phyloP scores from a whole-genome alignment of 2,797 vertebrate genomes.

The Valencia hispanica region DNA sequence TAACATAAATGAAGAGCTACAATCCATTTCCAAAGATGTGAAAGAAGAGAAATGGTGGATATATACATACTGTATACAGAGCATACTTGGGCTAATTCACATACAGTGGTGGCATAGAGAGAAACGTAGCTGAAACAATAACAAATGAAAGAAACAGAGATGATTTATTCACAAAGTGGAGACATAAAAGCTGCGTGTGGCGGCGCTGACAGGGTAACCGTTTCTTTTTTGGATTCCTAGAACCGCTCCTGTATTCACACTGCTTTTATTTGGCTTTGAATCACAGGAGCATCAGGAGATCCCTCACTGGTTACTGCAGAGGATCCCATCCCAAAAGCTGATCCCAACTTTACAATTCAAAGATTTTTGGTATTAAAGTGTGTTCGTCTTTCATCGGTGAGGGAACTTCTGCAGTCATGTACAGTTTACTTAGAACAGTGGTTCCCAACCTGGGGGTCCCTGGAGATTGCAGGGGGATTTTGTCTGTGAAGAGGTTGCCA shows the following conservation, averaged over 20 bases:
- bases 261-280: slow-evolving; percentile 91
- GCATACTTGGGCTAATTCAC: slow-evolving; percentile 91
- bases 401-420: slow-evolving; percentile 65
- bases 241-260: slow-evolving; percentile 89
- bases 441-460: too few relatives aligned
- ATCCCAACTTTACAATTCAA: slow-evolving; percentile 79
- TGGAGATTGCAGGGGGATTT: too few relatives aligned
- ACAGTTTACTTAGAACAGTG: too few relatives aligned
- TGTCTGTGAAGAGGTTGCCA: too few relatives aligned
- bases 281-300: slow-evolving; percentile 88
- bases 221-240: slow-evolving; percentile 82
- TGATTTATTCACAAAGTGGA: slow-evolving; percentile 74
- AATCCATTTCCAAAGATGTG: slow-evolving; percentile 46
- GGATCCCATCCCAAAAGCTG: slow-evolving; percentile 90
- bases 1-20: neutral
- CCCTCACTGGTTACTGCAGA: slow-evolving; percentile 79
- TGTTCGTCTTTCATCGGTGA: slow-evolving; percentile 74
- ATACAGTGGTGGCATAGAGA: slow-evolving; percentile 80
- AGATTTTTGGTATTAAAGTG: slow-evolving; percentile 92
- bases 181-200: slow-evolving; percentile 84
- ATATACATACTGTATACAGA: slow-evolving; percentile 88
- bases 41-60: slow-evolving; percentile 83
- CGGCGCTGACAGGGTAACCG: slow-evolving; percentile 83
- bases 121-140: slow-evolving; percentile 77
- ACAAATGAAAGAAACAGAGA: slow-evolving; percentile 74